Evolutionary conservation across 2,888 invertebrate species (phyloP).

Genomic region (Scotopteryx bipunctaria): DNA sequence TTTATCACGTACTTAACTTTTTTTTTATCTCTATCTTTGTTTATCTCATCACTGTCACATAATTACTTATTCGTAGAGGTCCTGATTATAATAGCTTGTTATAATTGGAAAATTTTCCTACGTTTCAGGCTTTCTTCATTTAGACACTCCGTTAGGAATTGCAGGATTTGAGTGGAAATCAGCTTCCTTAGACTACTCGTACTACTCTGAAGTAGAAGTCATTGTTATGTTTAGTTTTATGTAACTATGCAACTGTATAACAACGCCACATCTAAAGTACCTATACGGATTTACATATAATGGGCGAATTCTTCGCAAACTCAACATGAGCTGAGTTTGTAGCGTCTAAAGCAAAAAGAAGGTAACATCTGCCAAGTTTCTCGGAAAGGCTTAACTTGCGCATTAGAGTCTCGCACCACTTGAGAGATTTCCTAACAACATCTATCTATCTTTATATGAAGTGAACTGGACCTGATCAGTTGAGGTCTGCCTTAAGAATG

Average conservation of each 20-base stretch:
- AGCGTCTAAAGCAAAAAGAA: slow-evolving; percentile 48
- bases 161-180: too few relatives aligned
- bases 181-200: too few relatives aligned
- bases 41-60: too few relatives aligned
- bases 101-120: too few relatives aligned
- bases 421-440: slow-evolving; percentile 38
- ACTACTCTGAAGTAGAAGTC: too few relatives aligned
- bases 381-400: slow-evolving; percentile 54
- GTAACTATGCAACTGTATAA: not conserved
- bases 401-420: slow-evolving; percentile 46
- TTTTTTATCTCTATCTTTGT: not conserved
- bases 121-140: too few relatives aligned
- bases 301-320: slow-evolving; percentile 30
- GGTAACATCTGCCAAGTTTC: slow-evolving; percentile 51
- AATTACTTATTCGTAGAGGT: too few relatives aligned
- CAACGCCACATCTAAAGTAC: slow-evolving; percentile 1
- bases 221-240: not conserved
- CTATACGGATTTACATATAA: slow-evolving; percentile 25
- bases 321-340: slow-evolving; percentile 18
- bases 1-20: not conserved
- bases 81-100: too few relatives aligned
- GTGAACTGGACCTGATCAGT: slow-evolving; percentile 15
- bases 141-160: too few relatives aligned
- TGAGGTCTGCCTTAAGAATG: slow-evolving; percentile 6
- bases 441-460: slow-evolving; percentile 12